These are phyloP conservation scores for Aplysia californica DNA, from an alignment of 1,140 invertebrate genomes.

Conservation along the genomic window DNA sequence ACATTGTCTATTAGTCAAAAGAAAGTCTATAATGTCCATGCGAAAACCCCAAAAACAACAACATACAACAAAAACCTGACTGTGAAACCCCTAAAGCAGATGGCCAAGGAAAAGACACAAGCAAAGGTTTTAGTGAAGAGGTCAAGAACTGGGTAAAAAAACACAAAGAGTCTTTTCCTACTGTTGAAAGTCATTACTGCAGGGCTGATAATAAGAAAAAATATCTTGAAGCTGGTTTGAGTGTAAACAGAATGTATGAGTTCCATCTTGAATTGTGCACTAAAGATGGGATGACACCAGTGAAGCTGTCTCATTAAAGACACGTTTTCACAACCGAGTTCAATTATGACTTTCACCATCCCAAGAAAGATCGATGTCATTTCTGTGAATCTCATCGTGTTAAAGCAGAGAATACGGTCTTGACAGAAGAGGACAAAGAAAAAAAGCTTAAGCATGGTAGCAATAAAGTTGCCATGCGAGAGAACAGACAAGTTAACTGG, in stretches of 20 bases:
- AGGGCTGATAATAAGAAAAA: not conserved
- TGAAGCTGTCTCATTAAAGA: not conserved
- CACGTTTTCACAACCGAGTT: not conserved
- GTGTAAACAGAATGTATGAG: not conserved
- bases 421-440: not conserved
- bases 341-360: not conserved
- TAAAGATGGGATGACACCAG: not conserved
- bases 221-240: not conserved
- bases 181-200: not conserved
- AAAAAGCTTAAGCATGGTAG: not conserved
- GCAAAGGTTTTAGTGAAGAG: not conserved
- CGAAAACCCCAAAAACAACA: too few species aligned
- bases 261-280: not conserved
- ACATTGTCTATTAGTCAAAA: not conserved
- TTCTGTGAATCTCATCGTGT: not conserved
- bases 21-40: not conserved
- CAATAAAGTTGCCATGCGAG: not conserved
- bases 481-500: not conserved
- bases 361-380: not conserved
- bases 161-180: not conserved
- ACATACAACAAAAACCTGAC: not conserved
- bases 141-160: not conserved
- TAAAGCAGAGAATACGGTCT: not conserved
- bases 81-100: not conserved
- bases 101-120: not conserved